Percentiles rank a stretch among this genome's conserved stretches.
Evolutionary conservation across 2,888 invertebrate species (phyloP).

Genomic region (Hoplodrina ambigua): DNA sequence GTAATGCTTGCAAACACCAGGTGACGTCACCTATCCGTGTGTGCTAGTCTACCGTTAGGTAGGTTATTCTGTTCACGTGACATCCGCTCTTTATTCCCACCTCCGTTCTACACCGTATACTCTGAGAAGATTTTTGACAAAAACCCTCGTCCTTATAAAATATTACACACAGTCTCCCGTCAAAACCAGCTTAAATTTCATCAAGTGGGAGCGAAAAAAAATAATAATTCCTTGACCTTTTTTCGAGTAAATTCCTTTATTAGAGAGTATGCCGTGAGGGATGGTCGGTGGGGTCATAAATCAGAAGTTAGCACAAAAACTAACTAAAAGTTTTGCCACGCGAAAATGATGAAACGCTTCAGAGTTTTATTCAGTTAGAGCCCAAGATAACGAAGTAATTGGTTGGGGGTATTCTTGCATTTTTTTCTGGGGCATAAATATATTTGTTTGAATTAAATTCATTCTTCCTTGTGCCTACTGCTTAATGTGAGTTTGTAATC

Average conservation of each 20-base stretch:
- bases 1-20: not conserved
- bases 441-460: constrained; percentile 46
- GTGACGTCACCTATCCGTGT: not conserved
- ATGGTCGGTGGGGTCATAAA: constrained; percentile 81
- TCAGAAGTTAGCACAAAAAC: constrained; percentile 87
- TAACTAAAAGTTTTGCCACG: constrained; percentile 85
- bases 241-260: constrained; percentile 82
- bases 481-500: constrained; percentile 11
- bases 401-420: constrained; percentile 68
- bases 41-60: not conserved
- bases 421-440: constrained; percentile 44
- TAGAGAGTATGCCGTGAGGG: constrained; percentile 78
- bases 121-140: constrained; percentile 42
- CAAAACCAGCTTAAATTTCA: constrained; percentile 72
- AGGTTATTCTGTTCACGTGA: not conserved
- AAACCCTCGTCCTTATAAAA: constrained; percentile 61
- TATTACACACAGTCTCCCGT: constrained; percentile 61
- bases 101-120: constrained; percentile 7
- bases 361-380: constrained; percentile 87
- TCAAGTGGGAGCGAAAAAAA: constrained; percentile 69
- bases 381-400: constrained; percentile 85
- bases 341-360: constrained; percentile 86
- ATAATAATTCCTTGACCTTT: constrained; percentile 80
- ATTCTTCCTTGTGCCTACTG: constrained; percentile 12
- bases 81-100: constrained; percentile 10